Evolutionary conservation across 2,888 invertebrate genomes (phyloP), one percentile per base, ranked within the genome.

Genomic region (Syritta pipiens): DNA sequence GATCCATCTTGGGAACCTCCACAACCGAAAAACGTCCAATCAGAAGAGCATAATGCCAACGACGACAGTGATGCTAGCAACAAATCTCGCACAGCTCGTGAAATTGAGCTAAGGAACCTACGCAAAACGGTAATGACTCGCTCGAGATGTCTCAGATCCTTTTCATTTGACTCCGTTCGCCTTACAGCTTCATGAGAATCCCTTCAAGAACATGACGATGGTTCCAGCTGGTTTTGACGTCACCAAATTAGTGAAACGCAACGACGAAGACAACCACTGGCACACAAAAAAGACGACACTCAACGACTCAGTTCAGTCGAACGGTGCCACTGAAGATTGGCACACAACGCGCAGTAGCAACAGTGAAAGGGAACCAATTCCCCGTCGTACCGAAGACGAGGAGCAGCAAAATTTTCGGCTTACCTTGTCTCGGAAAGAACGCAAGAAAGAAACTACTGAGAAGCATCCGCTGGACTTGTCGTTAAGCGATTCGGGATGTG

Each of bases 161-260:
- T 28, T 4, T 4, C 6, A 1, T 37, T 51, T 59, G 37, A 37
- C 22, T 62, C 51, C 1, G 81, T 59, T 49, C 28, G 10, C 24
- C 2, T 42, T 42, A 0, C 12, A 74, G 79, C 14, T 75, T 2
- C 40, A 49, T 6, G 62, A 49, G 9, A 57, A 81, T 32, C 68
- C 79, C 20, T 75, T 62, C n/a, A 19, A 68, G 68, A 83, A 81
- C 14, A 49, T 83, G 48, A 82, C 72, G 2, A 72, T 84, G 77
- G 65, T 84, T 12, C 84, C 84, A 19, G 84, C 82, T n/a, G 84
- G 84, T 1, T 84, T 72, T 14, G 83, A 84, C 79, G 60, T 84
- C 37, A 69, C 82, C 4, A 84, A 83, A 24, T 42, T 84, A 10
- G 55, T 63, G 19, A 69, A 37, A 4, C 83, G 84, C 10, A 82